Evolutionary conservation across 1,140 invertebrate genomes (phyloP), one percentile per base, ranked within the genome.

Genomic region (Nymphalis io): DNA sequence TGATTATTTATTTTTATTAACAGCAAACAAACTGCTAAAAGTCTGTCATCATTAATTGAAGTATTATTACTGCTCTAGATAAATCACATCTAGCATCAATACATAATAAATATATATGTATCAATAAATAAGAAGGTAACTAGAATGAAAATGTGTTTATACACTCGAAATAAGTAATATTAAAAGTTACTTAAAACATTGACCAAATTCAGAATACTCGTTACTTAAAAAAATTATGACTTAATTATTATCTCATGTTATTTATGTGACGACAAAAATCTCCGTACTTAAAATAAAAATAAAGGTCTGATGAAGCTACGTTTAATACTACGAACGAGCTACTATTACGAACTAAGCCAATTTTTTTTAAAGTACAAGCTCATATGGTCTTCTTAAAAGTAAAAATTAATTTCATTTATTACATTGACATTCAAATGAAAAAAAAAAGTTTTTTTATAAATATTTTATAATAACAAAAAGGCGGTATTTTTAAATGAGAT

Each of bases 31-130:
- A 23, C 44, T 23, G 65, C 48, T 60, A 68, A 27, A 42, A 58
- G 51, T 39, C 39, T 58, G 55, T 68, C 53, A 59, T 58, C 44
- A 33, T 33, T 68, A 60, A 53, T 51, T 57, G 57, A 46, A 60
- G 60, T 21, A 21, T 60, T 57, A 60, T 59, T 59, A 62, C 64
- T 72, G 70, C 70, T 72, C 70, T 62, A 33, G 64, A 72, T 72
- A 67, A 44, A 38, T 38, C 44, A 68, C 57, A 68, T 27, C 65
- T 60, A 40, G 60, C 16, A 61, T 59, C 48, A 21, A 55, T 44
- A 64, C 61, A 55, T 38, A 38, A 40, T 53, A 53, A 40, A 66
- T 58, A 53, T 21, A 33, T 33, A 63, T 11, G 38, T 40, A 40
- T 57, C 39, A 57, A 60, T 60, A 60, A 44, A 60, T 39, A 60